A percentile compares a stretch with the other conserved stretches of the same genome.
These are phyloP conservation scores for Chaetogeoica ovagalla DNA, from an alignment of 2,888 invertebrate genomes.

Conservation along the genomic window DNA sequence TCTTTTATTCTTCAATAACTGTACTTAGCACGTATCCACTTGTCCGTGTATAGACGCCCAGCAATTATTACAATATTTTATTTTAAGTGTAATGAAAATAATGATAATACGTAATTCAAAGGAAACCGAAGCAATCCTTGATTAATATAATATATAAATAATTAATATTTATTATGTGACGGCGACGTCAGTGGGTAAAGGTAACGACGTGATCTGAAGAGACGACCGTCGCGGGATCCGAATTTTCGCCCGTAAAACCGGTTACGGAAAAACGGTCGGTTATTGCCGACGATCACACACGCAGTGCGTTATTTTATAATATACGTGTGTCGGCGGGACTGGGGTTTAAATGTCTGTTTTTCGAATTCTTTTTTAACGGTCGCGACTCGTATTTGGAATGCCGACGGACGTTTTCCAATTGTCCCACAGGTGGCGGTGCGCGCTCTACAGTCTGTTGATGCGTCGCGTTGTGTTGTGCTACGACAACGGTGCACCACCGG, in stretches of 20 bases:
- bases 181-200: not conserved
- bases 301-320: too few relatives aligned
- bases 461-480: not conserved
- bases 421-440: conserved; percentile 50
- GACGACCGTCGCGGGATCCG: not conserved
- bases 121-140: too few relatives aligned
- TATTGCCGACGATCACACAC: too few relatives aligned
- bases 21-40: too few relatives aligned
- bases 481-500: not conserved
- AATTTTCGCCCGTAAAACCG: conserved; percentile 9
- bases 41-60: too few relatives aligned
- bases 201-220: too few relatives aligned
- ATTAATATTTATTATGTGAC: too few relatives aligned
- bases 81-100: too few relatives aligned
- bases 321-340: not conserved
- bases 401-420: conserved; percentile 27
- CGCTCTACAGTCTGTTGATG: not conserved
- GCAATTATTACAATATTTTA: too few relatives aligned
- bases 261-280: not conserved
- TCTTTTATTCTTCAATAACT: too few relatives aligned
- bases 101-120: too few relatives aligned
- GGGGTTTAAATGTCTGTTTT: not conserved
- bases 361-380: conserved; percentile 19
- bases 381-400: conserved; percentile 30
- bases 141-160: too few relatives aligned